phyloP scores from a whole-genome alignment of 2,113 vertebrate species.

The Pungitius pungitius region DNA sequence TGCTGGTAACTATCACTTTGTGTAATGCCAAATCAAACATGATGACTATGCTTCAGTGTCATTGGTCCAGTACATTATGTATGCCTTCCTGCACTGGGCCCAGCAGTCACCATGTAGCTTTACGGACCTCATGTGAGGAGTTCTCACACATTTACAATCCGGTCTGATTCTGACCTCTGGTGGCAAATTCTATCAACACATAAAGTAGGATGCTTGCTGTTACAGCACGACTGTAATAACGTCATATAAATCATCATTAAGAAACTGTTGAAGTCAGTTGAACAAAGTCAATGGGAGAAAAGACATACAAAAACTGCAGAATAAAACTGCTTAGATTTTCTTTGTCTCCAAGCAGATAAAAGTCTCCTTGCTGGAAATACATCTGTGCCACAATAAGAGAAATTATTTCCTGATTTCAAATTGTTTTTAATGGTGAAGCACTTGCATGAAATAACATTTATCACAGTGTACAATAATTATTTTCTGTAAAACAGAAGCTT shows the following conservation, averaged over 20 bases:
- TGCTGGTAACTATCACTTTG: slow-evolving; percentile 30
- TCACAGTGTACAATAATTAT: not conserved
- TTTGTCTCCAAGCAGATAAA: too few species aligned
- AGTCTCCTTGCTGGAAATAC: too few species aligned
- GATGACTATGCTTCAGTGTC: slow-evolving; percentile 58
- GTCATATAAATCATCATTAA: not conserved
- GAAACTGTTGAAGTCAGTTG: too few species aligned
- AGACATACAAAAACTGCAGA: too few species aligned
- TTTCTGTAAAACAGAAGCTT: slow-evolving; percentile 6
- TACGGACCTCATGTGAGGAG: too few species aligned
- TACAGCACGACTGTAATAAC: not conserved
- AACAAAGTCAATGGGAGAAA: too few species aligned
- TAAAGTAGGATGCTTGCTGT: not conserved
- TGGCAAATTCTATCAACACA: not conserved
- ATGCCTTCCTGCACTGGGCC: too few species aligned
- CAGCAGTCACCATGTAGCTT: too few species aligned
- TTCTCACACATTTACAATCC: not conserved
- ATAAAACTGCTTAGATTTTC: too few species aligned
- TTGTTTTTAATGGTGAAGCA: too few species aligned
- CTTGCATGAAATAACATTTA: not conserved
- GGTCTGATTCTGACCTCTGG: slow-evolving; percentile 23
- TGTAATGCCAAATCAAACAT: slow-evolving; percentile 49
- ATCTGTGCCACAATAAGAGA: too few species aligned
- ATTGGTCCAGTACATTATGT: slow-evolving; percentile 50
- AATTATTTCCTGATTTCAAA: too few species aligned